Evolutionary conservation across 2,888 invertebrate species (phyloP).

Genomic region (Pyrochroa serraticornis): DNA sequence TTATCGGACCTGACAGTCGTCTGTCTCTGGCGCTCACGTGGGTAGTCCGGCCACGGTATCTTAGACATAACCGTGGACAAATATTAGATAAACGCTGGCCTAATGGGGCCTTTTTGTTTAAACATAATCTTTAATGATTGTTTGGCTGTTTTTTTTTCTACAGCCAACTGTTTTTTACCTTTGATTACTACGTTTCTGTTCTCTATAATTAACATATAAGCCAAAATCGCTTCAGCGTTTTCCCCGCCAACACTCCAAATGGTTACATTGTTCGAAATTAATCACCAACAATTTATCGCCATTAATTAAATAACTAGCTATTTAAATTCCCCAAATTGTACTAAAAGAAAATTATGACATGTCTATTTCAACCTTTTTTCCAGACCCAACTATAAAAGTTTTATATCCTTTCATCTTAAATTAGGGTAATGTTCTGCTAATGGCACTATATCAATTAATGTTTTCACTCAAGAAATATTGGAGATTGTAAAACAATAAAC

Average conservation of each 20-base stretch:
- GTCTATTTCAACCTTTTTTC: too few species aligned
- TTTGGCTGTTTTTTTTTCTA: conserved; percentile 43
- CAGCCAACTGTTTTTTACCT: neutral
- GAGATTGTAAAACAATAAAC: conserved; percentile 25
- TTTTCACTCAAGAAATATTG: conserved; percentile 17
- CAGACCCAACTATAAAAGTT: conserved; percentile 15
- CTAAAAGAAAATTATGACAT: too few species aligned
- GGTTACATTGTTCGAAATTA: neutral
- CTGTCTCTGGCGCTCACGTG: conserved; percentile 42
- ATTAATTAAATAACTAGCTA: too few species aligned
- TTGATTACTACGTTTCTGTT: conserved; percentile 14
- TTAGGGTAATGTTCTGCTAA: conserved; percentile 22
- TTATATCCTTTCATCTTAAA: conserved; percentile 21
- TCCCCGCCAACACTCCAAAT: too few species aligned
- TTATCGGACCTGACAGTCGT: conserved; percentile 23
- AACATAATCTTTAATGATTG: conserved; percentile 55
- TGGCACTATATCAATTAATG: conserved; percentile 28
- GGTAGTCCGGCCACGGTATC: conserved; percentile 45
- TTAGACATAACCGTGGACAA: conserved; percentile 56
- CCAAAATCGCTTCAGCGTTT: too few species aligned
- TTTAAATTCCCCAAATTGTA: too few species aligned
- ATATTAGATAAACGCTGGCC: conserved; percentile 58
- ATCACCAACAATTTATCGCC: too few species aligned
- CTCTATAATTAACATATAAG: conserved; percentile 16
- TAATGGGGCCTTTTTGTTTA: conserved; percentile 58